Conservation (phyloP, 2,113 vertebrate species). For the Pelusios castaneus region DNA sequence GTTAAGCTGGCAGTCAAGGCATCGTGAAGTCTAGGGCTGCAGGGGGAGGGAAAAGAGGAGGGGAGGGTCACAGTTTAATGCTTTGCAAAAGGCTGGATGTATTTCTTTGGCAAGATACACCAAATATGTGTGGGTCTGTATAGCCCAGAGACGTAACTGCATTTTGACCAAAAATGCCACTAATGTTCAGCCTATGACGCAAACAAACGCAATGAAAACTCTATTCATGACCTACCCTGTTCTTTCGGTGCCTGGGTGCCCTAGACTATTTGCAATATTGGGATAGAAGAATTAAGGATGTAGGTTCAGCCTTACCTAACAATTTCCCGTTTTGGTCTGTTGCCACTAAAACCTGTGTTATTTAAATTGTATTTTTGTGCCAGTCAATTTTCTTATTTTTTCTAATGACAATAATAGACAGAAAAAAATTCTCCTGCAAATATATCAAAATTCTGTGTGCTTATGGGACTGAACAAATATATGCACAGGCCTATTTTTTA, state of each 20-base stretch:
- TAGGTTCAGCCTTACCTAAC: background rate
- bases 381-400: constrained; percentile 1
- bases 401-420: background rate
- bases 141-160: background rate
- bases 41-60: constrained; percentile 87
- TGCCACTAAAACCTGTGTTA: background rate
- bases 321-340: background rate
- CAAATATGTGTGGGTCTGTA: background rate
- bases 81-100: constrained; percentile 87
- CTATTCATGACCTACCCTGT: background rate
- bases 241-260: constrained; percentile 15
- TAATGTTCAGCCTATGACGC: constrained; percentile 16
- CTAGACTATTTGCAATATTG: background rate
- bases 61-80: constrained; percentile 97
- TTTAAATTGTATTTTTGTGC: background rate
- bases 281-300: background rate
- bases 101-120: constrained; percentile 61
- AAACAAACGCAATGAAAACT: background rate
- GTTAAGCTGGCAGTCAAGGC: constrained; percentile 90
- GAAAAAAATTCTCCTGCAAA: background rate
- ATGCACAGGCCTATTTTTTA: constrained; percentile 26
- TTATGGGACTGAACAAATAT: background rate
- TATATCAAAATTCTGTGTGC: background rate
- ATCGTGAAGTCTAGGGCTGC: constrained; percentile 88
- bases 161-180: constrained; percentile 38